These are phyloP conservation scores for Pterostichus niger DNA, from an alignment of 2,888 invertebrate genomes.

Conservation along the genomic window DNA sequence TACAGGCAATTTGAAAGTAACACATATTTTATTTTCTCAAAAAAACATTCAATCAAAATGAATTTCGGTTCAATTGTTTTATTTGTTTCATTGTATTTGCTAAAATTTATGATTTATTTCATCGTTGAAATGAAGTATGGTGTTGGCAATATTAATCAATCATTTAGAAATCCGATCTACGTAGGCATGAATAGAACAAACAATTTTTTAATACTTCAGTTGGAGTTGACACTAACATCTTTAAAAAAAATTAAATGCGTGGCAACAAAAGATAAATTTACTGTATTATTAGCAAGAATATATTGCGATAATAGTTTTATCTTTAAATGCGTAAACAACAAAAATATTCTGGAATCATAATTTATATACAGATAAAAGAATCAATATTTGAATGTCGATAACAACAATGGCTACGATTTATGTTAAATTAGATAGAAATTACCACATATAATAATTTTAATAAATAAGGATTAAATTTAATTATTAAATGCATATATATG, in stretches of 20 bases:
- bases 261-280: not conserved
- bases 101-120: constrained; percentile 39
- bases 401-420: too few species aligned
- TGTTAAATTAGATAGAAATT: too few species aligned
- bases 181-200: constrained; percentile 36
- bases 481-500: too few species aligned
- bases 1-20: not conserved
- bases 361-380: too few species aligned
- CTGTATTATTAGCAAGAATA: not conserved
- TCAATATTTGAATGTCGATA: too few species aligned
- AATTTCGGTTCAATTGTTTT: constrained; percentile 32
- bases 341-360: too few species aligned
- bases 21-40: constrained; percentile 41
- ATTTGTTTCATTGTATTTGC: constrained; percentile 39
- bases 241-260: not conserved
- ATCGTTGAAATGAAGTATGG: constrained; percentile 46
- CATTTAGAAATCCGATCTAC: constrained; percentile 46
- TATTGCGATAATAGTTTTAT: too few species aligned
- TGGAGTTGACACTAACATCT: not conserved
- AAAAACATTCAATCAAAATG: constrained; percentile 36
- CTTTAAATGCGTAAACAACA: too few species aligned
- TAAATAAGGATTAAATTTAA: too few species aligned
- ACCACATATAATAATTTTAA: too few species aligned
- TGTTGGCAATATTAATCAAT: constrained; percentile 45
- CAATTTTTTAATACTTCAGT: constrained; percentile 19